These are phyloP conservation scores for Dryas iulia DNA, from an alignment of 1,140 invertebrate species.

Conservation along the genomic window DNA sequence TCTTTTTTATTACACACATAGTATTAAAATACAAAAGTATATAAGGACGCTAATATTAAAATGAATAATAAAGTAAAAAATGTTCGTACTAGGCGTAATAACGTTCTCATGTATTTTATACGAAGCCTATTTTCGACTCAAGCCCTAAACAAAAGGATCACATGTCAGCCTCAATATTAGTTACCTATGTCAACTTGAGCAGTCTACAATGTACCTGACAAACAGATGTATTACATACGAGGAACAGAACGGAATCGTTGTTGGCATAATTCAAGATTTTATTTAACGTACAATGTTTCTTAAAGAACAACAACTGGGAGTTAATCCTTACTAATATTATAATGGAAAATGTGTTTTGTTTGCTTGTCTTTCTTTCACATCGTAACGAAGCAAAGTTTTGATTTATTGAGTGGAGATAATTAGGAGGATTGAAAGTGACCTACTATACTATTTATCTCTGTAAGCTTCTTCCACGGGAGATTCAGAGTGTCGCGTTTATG, in stretches of 20 bases:
- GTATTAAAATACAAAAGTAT: too few species aligned
- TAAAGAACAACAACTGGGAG: background rate
- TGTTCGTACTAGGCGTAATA: background rate
- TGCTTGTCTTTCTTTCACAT: too few species aligned
- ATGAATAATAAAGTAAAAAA: background rate
- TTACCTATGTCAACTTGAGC: slow-evolving; percentile 15
- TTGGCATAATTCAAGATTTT: background rate
- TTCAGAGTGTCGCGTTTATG: too few species aligned
- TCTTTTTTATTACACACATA: too few species aligned
- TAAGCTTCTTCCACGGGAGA: too few species aligned
- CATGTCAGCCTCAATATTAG: slow-evolving; percentile 37
- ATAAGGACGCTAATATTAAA: too few species aligned
- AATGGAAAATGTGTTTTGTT: too few species aligned
- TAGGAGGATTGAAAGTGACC: too few species aligned
- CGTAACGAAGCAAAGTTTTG: too few species aligned
- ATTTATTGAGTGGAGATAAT: too few species aligned
- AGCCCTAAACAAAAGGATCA: slow-evolving; percentile 1
- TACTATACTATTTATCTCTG: too few species aligned
- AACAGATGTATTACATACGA: background rate
- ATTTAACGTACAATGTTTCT: background rate
- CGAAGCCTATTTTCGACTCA: background rate
- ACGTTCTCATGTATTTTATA: background rate
- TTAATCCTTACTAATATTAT: too few species aligned
- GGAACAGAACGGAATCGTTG: background rate
- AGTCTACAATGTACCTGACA: background rate